A percentile compares a stretch with the other conserved stretches of the same genome.
Conservation (phyloP, 1,140 invertebrate genomes). For the Brachionus manjavacas region DNA sequence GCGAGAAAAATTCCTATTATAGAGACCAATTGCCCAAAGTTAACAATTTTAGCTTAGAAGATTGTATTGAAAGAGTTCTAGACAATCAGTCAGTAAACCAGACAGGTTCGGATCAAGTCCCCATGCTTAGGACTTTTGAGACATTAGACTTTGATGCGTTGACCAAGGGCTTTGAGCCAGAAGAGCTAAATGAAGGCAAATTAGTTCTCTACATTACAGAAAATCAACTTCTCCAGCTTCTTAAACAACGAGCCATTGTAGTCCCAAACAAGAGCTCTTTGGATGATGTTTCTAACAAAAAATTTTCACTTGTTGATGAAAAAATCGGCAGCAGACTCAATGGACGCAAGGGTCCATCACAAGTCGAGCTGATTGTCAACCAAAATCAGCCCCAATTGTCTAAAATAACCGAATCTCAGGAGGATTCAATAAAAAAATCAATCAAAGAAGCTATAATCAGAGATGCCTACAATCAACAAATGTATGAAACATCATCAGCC, state of each 20-base stretch:
- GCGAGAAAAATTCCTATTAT: conserved; percentile 6
- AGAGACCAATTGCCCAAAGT: background rate
- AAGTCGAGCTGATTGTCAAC: conserved; percentile 38
- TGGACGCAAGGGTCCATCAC: background rate
- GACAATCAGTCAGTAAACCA: background rate
- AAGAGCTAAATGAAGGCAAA: conserved; percentile 38
- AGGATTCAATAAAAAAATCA: background rate
- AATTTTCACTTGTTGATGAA: conserved; percentile 19
- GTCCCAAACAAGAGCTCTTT: conserved; percentile 21
- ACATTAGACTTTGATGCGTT: conserved; percentile 31
- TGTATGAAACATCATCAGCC: background rate
- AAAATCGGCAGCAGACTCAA: conserved; percentile 5
- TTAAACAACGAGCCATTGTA: conserved; percentile 35
- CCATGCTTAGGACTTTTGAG: conserved; percentile 15
- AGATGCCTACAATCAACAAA: too few relatives aligned
- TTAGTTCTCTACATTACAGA: conserved; percentile 34
- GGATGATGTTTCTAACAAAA: background rate
- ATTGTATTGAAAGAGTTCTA: conserved; percentile 18
- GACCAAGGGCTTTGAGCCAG: conserved; percentile 35
- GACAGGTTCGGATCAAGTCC: background rate
- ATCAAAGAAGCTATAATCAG: too few relatives aligned
- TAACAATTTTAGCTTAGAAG: conserved; percentile 9
- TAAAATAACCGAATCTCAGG: background rate
- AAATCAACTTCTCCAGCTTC: conserved; percentile 22
- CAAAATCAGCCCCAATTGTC: background rate